Evolutionary conservation across 2,888 invertebrate genomes (phyloP).

Genomic region (Phortica magna): DNA sequence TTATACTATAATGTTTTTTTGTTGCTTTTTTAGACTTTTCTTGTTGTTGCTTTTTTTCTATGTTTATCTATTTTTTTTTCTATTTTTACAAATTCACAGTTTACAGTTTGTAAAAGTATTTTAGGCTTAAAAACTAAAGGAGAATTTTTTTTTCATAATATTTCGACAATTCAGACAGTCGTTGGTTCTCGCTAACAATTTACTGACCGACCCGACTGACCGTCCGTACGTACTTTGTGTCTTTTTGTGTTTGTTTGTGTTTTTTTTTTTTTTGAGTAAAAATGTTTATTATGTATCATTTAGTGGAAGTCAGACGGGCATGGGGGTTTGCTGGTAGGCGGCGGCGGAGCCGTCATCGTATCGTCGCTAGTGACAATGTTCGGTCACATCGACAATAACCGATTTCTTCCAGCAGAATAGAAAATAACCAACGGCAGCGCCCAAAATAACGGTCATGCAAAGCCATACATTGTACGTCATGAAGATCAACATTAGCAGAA

Average conservation of each 20-base stretch:
- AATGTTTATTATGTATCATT: background rate
- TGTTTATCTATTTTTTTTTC: background rate
- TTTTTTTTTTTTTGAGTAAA: background rate
- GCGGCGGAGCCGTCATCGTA: conserved; percentile 4
- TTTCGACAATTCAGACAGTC: background rate
- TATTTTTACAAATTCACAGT: conserved; percentile 11
- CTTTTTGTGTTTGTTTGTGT: background rate
- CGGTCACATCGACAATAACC: conserved; percentile 94
- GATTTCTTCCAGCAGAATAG: conserved; percentile 97
- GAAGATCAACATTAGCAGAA: conserved; percentile 96
- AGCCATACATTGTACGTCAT: conserved; percentile 99
- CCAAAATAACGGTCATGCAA: conserved; percentile 91
- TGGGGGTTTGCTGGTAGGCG: background rate
- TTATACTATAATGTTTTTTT: too few relatives aligned
- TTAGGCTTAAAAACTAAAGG: conserved; percentile 4
- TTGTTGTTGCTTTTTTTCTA: background rate
- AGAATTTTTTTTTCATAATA: background rate
- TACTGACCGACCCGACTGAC: background rate
- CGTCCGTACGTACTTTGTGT: too few relatives aligned
- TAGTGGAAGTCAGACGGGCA: background rate
- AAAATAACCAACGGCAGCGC: conserved; percentile 95
- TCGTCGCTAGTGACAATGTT: conserved; percentile 91
- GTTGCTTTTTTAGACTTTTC: too few relatives aligned
- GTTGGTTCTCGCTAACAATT: background rate
- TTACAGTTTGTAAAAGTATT: background rate